A percentile compares a stretch with the other conserved stretches of the same genome.
phyloP scores from a whole-genome alignment of 2,888 invertebrate species.

The Parnassius apollo region DNA sequence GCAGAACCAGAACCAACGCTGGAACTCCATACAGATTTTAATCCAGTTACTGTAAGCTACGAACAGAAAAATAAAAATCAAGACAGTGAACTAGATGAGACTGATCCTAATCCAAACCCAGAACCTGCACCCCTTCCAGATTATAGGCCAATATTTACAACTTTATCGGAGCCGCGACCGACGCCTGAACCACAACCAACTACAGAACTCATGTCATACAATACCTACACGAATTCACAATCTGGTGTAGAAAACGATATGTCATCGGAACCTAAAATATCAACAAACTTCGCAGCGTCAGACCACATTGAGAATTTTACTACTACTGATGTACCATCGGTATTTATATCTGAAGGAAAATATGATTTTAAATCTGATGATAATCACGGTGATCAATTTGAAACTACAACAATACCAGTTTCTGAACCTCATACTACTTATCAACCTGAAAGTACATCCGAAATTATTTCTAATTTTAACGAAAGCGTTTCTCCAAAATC shows the following conservation, averaged over 20 bases:
- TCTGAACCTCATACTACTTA: slow-evolving; percentile 16
- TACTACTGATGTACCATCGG: slow-evolving; percentile 10
- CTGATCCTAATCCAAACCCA: slow-evolving; percentile 35
- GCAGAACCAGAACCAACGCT: slow-evolving; percentile 37
- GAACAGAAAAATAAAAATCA: slow-evolving; percentile 20
- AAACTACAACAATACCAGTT: slow-evolving; percentile 9
- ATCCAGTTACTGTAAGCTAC: slow-evolving; percentile 18
- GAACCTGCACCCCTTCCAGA: slow-evolving; percentile 44
- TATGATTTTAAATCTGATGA: slow-evolving; percentile 6
- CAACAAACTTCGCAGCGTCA: slow-evolving; percentile 24
- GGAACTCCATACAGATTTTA: slow-evolving; percentile 34
- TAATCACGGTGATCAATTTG: slow-evolving; percentile 4
- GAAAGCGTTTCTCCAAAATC: slow-evolving; percentile 22
- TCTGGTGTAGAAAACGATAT: slow-evolving; percentile 27
- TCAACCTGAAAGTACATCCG: slow-evolving; percentile 15
- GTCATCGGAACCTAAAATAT: slow-evolving; percentile 29
- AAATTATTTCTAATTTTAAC: background rate
- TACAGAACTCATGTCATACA: slow-evolving; percentile 28
- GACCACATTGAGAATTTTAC: slow-evolving; percentile 45
- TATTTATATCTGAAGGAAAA: slow-evolving; percentile 11
- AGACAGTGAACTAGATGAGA: slow-evolving; percentile 35
- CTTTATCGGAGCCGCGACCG: slow-evolving; percentile 27
- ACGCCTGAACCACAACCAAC: slow-evolving; percentile 22
- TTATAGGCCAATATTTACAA: slow-evolving; percentile 46
- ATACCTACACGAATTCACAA: slow-evolving; percentile 2